A percentile compares a stretch with the other conserved stretches of the same genome.
Conservation (phyloP, 2,113 vertebrate genomes). For the Anser cygnoides region DNA sequence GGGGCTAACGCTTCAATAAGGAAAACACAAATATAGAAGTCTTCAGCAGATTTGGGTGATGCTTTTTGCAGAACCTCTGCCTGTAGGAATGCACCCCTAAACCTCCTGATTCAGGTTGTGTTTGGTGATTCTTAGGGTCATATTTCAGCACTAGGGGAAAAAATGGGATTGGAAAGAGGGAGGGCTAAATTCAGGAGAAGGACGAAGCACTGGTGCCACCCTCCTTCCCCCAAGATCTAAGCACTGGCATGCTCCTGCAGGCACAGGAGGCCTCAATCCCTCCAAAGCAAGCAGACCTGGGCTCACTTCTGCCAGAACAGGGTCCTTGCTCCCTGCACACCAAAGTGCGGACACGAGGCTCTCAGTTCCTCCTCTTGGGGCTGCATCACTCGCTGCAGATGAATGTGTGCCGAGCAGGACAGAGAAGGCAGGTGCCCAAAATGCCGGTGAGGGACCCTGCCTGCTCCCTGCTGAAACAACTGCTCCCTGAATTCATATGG, state of each 20-base stretch:
- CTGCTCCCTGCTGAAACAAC: not conserved
- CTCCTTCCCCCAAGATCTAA: not conserved
- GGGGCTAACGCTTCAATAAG: rapidly evolving
- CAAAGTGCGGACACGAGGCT: not conserved
- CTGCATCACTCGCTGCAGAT: rapidly evolving
- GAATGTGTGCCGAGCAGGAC: not conserved
- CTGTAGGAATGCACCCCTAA: not conserved
- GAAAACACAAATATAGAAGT: not conserved
- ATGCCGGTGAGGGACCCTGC: not conserved
- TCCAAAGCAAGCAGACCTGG: rapidly evolving
- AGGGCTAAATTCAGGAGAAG: not conserved
- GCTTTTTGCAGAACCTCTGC: not conserved
- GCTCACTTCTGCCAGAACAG: not conserved
- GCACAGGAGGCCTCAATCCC: rapidly evolving
- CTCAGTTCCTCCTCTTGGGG: not conserved
- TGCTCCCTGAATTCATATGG: rapidly evolving
- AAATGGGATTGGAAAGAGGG: not conserved
- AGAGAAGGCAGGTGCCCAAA: not conserved
- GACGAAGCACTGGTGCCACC: not conserved
- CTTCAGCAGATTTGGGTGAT: not conserved
- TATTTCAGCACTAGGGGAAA: not conserved
- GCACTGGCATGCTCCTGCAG: not conserved
- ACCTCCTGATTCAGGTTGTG: not conserved
- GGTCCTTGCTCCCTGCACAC: not conserved
- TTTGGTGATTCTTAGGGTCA: not conserved